Conservation (phyloP, 1,140 invertebrate species). For the Trachymyrmex cornetzi region DNA sequence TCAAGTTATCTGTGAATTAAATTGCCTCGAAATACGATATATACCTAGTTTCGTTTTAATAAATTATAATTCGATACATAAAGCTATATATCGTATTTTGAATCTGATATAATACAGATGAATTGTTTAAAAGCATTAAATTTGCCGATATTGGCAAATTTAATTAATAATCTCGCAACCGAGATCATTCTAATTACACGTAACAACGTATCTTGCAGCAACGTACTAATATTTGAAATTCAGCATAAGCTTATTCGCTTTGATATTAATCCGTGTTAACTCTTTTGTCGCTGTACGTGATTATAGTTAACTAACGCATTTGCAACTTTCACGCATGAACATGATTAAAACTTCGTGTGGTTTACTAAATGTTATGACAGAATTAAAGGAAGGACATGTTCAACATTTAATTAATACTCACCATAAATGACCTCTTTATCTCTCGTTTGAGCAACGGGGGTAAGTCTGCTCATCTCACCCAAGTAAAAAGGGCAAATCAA, state of each 20-base stretch:
- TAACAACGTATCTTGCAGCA: neutral
- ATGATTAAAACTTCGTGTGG: conserved; percentile 4
- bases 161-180: conserved; percentile 17
- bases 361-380: neutral
- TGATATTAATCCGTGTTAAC: conserved; percentile 29
- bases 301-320: conserved; percentile 15
- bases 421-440: neutral
- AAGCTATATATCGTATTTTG: conserved; percentile 11
- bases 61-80: conserved; percentile 37
- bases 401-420: neutral
- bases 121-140: conserved; percentile 26
- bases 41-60: conserved; percentile 26
- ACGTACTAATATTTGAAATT: conserved; percentile 4
- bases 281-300: neutral
- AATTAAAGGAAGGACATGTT: neutral
- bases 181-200: conserved; percentile 19
- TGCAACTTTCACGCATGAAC: neutral
- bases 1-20: conserved; percentile 30
- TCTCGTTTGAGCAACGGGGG: neutral
- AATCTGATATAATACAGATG: neutral
- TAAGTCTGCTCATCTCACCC: neutral
- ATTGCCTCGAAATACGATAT: conserved; percentile 32
- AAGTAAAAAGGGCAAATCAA: conserved; percentile 4
- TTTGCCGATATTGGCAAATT: neutral
- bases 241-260: neutral